These are phyloP conservation scores for Actias luna DNA, from an alignment of 2,888 invertebrate genomes.

Conservation along the genomic window DNA sequence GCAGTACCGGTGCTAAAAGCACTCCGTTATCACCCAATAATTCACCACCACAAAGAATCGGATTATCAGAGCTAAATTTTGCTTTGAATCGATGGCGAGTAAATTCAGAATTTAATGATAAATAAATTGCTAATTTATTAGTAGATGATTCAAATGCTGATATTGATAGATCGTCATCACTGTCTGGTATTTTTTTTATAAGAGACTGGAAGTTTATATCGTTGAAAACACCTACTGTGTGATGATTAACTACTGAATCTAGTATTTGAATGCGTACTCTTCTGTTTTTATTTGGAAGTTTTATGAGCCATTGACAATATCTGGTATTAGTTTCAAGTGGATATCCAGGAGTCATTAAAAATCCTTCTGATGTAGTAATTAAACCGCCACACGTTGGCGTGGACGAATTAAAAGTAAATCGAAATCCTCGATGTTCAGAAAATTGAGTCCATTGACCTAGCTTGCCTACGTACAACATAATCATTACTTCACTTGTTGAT, in stretches of 20 bases:
- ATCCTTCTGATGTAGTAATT: conserved; percentile 84
- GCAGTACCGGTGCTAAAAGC: conserved; percentile 49
- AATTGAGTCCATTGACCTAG: conserved; percentile 51
- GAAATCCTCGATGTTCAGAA: conserved; percentile 78
- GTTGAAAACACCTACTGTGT: conserved; percentile 75
- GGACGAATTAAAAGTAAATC: conserved; percentile 82
- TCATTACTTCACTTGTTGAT: conserved; percentile 52
- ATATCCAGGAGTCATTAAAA: conserved; percentile 87
- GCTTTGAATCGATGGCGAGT: conserved; percentile 87
- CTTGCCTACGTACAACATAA: conserved; percentile 58
- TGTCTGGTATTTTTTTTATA: conserved; percentile 52
- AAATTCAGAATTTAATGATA: conserved; percentile 73
- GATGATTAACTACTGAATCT: conserved; percentile 65
- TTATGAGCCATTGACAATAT: conserved; percentile 64
- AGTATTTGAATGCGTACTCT: conserved; percentile 76
- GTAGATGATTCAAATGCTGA: conserved; percentile 82
- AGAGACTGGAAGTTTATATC: conserved; percentile 71
- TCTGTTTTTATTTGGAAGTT: conserved; percentile 56
- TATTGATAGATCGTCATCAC: conserved; percentile 31
- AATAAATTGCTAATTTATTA: conserved; percentile 83
- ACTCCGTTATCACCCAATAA: conserved; percentile 47
- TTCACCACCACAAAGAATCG: conserved; percentile 63
- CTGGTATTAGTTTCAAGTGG: conserved; percentile 65
- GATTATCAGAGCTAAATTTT: conserved; percentile 84
- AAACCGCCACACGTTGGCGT: conserved; percentile 85